Conservation (phyloP, 1,140 invertebrate genomes). For the Octopus sinensis region DNA sequence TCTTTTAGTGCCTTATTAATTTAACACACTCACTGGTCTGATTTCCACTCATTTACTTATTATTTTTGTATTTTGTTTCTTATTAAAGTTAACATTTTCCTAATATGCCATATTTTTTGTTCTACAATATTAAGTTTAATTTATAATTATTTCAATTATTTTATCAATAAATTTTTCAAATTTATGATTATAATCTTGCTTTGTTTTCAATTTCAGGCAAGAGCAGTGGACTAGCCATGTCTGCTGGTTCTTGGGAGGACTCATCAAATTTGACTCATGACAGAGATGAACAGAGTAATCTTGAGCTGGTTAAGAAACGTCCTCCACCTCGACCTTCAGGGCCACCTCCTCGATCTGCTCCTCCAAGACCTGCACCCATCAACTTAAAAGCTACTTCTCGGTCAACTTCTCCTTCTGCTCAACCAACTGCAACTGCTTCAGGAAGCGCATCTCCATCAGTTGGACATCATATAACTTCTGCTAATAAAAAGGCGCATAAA, state of each 20-base stretch:
- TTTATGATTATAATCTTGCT: conserved; percentile 15
- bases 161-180: conserved; percentile 2
- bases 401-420: conserved; percentile 27
- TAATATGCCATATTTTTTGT: neutral
- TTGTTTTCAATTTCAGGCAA: conserved; percentile 32
- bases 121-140: neutral
- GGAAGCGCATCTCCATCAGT: neutral
- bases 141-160: conserved; percentile 8
- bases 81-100: neutral
- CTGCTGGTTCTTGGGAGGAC: conserved; percentile 49
- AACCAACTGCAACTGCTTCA: conserved; percentile 27
- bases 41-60: neutral
- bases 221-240: conserved; percentile 42
- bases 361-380: neutral
- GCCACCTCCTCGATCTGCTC: conserved; percentile 19
- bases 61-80: neutral
- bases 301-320: neutral
- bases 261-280: conserved; percentile 43
- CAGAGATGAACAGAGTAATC: conserved; percentile 21
- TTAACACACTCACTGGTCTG: too few relatives aligned
- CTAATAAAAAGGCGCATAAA: conserved; percentile 2
- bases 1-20: too few relatives aligned
- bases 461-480: neutral
- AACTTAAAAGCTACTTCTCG: conserved; percentile 23
- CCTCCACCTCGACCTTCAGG: conserved; percentile 3